Percentiles rank a stretch among this genome's conserved stretches.
Conservation (phyloP, 1,140 invertebrate species). For the Plutomurus gul region DNA sequence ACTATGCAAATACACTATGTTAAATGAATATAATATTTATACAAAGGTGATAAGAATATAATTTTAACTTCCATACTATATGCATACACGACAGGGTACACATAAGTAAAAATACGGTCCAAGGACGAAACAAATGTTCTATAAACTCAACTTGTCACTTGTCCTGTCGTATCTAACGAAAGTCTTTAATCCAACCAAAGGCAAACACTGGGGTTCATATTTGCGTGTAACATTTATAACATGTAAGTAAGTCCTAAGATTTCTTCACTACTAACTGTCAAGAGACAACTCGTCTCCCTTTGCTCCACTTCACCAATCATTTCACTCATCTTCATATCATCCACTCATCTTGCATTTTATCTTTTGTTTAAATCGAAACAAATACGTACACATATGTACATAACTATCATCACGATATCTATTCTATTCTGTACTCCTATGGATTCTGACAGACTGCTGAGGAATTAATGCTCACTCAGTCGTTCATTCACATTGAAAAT, state of each 20-base stretch:
- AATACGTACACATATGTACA: conserved; percentile 22
- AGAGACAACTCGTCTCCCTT: not conserved
- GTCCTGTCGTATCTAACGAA: not conserved
- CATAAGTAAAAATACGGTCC: too few species aligned
- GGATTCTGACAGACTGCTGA: not conserved
- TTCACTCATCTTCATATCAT: conserved; percentile 70
- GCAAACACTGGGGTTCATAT: not conserved
- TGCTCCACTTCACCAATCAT: conserved; percentile 59
- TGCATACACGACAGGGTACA: too few species aligned
- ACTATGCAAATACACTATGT: too few species aligned
- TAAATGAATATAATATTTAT: too few species aligned
- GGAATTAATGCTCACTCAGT: too few species aligned
- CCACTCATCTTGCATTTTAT: conserved; percentile 91
- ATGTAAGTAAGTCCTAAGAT: not conserved
- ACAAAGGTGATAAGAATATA: too few species aligned
- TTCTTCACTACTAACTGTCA: not conserved
- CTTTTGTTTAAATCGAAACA: conserved; percentile 75
- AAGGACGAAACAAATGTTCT: too few species aligned
- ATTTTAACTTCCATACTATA: too few species aligned
- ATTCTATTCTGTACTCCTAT: not conserved
- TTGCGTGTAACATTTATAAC: not conserved
- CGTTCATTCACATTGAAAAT: not conserved
- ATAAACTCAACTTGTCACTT: not conserved
- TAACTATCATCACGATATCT: conserved; percentile 31
- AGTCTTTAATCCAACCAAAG: not conserved